Evolutionary conservation across 2,113 vertebrate genomes (phyloP).

Genomic region (Atrichornis clamosus): DNA sequence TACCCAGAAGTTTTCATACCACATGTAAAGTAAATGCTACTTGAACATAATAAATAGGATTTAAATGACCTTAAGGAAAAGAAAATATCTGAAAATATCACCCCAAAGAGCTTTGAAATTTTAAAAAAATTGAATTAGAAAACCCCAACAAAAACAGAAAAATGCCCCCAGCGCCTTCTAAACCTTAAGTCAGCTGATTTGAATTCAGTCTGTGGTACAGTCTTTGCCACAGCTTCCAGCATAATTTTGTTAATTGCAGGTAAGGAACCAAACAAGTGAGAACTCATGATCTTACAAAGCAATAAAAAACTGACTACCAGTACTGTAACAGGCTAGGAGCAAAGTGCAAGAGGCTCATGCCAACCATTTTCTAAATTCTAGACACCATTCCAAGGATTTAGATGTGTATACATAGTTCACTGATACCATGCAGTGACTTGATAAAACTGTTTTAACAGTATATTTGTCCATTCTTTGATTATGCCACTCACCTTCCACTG

Average conservation of each 20-base stretch:
- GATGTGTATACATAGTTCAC: neutral
- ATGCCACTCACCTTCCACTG: neutral
- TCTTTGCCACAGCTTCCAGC: neutral
- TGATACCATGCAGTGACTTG: accelerated
- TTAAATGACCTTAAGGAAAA: neutral
- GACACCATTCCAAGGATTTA: neutral
- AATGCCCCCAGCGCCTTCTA: neutral
- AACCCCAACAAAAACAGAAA: neutral
- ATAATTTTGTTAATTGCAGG: neutral
- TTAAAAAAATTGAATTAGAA: neutral
- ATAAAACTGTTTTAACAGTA: neutral
- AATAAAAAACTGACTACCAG: neutral
- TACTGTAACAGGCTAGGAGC: neutral
- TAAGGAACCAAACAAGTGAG: neutral
- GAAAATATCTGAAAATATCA: neutral
- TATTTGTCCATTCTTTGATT: neutral
- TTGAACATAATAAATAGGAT: neutral
- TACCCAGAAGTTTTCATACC: neutral
- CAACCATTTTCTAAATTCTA: neutral
- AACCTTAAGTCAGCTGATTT: neutral
- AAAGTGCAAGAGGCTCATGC: neutral
- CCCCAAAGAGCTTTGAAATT: neutral
- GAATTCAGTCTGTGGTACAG: neutral
- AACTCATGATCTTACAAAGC: neutral
- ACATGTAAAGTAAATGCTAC: neutral